A percentile compares a stretch with the other conserved stretches of the same genome.
Conservation (phyloP, 1,140 invertebrate species). For the Leguminivora glycinivorella region DNA sequence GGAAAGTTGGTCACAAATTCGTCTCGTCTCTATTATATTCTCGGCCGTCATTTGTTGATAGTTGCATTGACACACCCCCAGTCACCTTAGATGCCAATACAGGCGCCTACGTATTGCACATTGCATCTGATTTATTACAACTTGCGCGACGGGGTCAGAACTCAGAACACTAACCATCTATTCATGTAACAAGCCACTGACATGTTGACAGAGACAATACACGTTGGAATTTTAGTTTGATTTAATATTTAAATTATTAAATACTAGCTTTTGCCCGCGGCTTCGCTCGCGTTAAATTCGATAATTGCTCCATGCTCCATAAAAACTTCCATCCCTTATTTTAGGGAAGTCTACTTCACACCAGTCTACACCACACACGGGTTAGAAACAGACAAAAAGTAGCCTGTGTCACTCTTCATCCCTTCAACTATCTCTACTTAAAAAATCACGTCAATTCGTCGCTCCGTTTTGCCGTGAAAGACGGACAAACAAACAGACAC, state of each 20-base stretch:
- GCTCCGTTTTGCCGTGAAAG: too few species aligned
- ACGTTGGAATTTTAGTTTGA: not conserved
- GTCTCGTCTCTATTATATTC: not conserved
- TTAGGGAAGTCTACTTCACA: too few species aligned
- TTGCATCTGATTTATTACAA: conserved; percentile 6
- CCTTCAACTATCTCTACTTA: too few species aligned
- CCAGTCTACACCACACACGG: too few species aligned
- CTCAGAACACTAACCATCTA: not conserved
- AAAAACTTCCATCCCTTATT: too few species aligned
- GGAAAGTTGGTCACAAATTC: not conserved
- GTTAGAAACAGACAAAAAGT: too few species aligned
- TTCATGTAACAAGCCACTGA: not conserved
- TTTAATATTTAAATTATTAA: not conserved
- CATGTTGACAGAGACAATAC: not conserved
- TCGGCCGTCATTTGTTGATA: not conserved
- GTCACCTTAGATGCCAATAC: not conserved
- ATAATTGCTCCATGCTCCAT: too few species aligned
- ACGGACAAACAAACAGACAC: too few species aligned
- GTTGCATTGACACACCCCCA: not conserved
- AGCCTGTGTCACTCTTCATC: too few species aligned
- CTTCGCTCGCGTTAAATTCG: too few species aligned
- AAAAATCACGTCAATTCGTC: too few species aligned
- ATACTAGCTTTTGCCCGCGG: too few species aligned
- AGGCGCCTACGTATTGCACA: not conserved
- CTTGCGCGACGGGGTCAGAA: not conserved